Conservation (phyloP, 2,797 vertebrate species). For the Enteromius argenteus region DNA sequence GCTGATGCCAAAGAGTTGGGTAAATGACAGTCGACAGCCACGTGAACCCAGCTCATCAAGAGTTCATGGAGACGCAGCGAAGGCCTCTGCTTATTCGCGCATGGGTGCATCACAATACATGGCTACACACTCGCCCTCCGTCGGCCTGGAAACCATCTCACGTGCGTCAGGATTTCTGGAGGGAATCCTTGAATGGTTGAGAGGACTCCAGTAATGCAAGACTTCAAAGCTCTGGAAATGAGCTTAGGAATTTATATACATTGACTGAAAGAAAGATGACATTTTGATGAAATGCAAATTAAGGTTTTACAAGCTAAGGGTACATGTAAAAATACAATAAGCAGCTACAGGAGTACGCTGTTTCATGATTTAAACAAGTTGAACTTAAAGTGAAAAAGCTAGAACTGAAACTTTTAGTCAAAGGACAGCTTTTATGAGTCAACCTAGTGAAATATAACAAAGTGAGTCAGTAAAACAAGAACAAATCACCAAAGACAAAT, state of each 20-base stretch:
- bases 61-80: slow-evolving; percentile 47
- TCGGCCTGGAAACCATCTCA: slow-evolving; percentile 81
- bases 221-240: slow-evolving; percentile 23
- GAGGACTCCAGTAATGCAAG: slow-evolving; percentile 29
- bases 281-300: not conserved
- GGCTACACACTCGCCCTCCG: slow-evolving; percentile 75
- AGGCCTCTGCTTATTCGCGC: slow-evolving; percentile 79
- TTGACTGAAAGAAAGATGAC: not conserved
- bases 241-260: slow-evolving; percentile 10
- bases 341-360: not conserved
- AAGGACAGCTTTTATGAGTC: slow-evolving; percentile 20
- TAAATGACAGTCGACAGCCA: not conserved
- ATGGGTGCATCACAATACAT: slow-evolving; percentile 79
- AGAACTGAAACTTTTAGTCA: not conserved
- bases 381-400: not conserved
- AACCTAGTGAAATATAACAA: not conserved
- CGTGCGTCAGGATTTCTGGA: slow-evolving; percentile 32
- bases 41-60: slow-evolving; percentile 31
- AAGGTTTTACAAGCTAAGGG: not conserved
- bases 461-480: not conserved
- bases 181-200: slow-evolving; percentile 44
- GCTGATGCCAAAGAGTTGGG: slow-evolving; percentile 7
- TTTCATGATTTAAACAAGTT: not conserved
- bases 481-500: not conserved
- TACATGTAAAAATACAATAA: not conserved